These are phyloP conservation scores for Acholoe squamosa DNA, from an alignment of 2,888 invertebrate genomes.

Conservation along the genomic window DNA sequence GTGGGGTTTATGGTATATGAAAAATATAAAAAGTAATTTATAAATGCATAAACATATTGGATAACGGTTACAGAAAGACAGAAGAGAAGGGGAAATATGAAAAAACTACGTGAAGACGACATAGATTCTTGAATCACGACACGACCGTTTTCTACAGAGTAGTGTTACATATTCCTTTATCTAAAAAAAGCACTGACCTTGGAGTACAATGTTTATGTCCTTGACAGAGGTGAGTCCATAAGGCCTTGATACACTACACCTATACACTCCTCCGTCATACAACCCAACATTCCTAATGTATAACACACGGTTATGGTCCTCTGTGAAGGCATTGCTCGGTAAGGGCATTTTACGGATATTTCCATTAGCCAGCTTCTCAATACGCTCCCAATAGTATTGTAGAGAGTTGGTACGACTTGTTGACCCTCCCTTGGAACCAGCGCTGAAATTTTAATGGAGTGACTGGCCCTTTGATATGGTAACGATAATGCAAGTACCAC, in stretches of 20 bases:
- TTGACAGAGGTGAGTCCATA: slow-evolving; percentile 84
- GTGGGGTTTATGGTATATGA: too few relatives aligned
- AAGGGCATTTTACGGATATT: slow-evolving; percentile 81
- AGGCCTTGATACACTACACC: slow-evolving; percentile 88
- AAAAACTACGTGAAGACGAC: too few relatives aligned
- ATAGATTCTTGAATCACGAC: too few relatives aligned
- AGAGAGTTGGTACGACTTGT: slow-evolving; percentile 18
- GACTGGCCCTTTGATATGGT: too few relatives aligned
- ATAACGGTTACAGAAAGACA: too few relatives aligned
- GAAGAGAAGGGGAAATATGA: too few relatives aligned
- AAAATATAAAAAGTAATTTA: too few relatives aligned
- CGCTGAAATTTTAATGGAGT: too few relatives aligned
- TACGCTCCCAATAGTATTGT: slow-evolving; percentile 67
- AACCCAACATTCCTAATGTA: slow-evolving; percentile 93
- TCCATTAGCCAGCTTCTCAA: slow-evolving; percentile 37
- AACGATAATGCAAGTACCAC: too few relatives aligned
- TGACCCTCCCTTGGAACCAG: neutral
- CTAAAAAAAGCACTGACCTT: slow-evolving; percentile 71
- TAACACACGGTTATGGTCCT: slow-evolving; percentile 92
- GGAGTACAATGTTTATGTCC: slow-evolving; percentile 68
- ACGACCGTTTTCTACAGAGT: too few relatives aligned
- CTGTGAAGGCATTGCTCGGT: slow-evolving; percentile 89
- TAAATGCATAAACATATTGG: too few relatives aligned
- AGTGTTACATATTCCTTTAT: too few relatives aligned
- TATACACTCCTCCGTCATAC: slow-evolving; percentile 97